These are phyloP conservation scores for Rhinichthys klamathensis DNA, from an alignment of 2,113 vertebrate genomes.

Conservation along the genomic window DNA sequence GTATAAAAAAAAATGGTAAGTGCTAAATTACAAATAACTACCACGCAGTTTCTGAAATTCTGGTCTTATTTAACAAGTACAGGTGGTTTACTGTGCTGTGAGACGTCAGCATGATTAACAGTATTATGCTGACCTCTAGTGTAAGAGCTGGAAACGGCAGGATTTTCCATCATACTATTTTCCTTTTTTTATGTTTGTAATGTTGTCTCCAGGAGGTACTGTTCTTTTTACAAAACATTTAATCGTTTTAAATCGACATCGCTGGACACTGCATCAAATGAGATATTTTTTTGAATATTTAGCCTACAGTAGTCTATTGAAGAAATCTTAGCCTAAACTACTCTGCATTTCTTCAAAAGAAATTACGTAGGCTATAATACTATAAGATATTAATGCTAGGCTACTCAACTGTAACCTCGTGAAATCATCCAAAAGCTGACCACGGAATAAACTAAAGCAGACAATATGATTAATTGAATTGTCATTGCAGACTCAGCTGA, in stretches of 20 bases:
- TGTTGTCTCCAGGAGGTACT: background rate
- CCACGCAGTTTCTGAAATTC: background rate
- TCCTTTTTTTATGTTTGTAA: background rate
- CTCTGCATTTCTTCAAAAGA: background rate
- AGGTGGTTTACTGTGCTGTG: background rate
- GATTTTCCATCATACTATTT: background rate
- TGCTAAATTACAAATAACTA: background rate
- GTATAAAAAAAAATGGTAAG: background rate
- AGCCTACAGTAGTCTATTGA: too few species aligned
- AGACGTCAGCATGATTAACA: background rate
- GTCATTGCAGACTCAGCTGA: background rate
- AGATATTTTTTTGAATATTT: too few species aligned
- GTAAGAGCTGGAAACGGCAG: background rate
- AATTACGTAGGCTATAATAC: background rate
- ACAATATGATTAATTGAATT: background rate
- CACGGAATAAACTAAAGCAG: background rate
- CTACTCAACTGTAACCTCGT: background rate
- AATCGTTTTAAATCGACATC: background rate
- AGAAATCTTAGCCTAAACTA: too few species aligned
- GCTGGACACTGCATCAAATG: background rate
- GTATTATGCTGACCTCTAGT: background rate
- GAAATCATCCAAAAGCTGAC: background rate
- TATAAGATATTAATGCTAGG: background rate
- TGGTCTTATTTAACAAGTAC: background rate
- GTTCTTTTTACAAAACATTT: too few species aligned